A percentile compares a stretch with the other conserved stretches of the same genome.
These are phyloP conservation scores for Actenoides hombroni DNA, from an alignment of 2,113 vertebrate species.

Conservation along the genomic window DNA sequence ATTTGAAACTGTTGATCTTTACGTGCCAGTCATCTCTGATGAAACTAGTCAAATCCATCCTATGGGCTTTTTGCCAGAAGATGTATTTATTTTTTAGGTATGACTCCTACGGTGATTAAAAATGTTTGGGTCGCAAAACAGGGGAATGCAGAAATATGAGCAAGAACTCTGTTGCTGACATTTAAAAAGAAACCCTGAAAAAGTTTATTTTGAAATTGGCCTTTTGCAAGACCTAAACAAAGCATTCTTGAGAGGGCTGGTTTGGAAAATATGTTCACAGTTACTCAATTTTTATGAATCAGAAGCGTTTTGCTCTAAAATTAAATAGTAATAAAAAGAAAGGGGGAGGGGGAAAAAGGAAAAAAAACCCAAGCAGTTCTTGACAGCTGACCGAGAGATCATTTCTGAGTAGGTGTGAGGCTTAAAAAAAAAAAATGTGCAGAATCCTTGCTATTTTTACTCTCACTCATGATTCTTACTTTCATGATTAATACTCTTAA, in stretches of 20 bases:
- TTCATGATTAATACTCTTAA: not conserved
- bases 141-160: not conserved
- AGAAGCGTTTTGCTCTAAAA: not conserved
- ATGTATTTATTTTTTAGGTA: not conserved
- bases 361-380: not conserved
- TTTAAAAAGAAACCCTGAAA: slow-evolving; percentile 10
- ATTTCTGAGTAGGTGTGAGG: slow-evolving; percentile 16
- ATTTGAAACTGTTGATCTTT: not conserved
- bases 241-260: not conserved
- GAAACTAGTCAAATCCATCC: not conserved
- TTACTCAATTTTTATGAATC: slow-evolving; percentile 7
- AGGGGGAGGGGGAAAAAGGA: not conserved
- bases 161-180: not conserved
- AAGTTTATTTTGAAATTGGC: slow-evolving; percentile 34
- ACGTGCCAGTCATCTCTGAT: not conserved
- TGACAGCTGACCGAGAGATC: not conserved
- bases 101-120: not conserved
- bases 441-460: slow-evolving; percentile 16
- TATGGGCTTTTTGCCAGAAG: not conserved
- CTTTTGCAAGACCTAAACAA: slow-evolving; percentile 27
- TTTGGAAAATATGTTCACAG: slow-evolving; percentile 9
- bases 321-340: not conserved
- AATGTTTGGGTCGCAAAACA: not conserved
- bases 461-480: not conserved
- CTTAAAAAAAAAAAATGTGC: not conserved